Evolutionary conservation across 2,797 vertebrate species (phyloP), one percentile per base, ranked within the genome.

Genomic region (Pipistrellus pygmaeus): DNA sequence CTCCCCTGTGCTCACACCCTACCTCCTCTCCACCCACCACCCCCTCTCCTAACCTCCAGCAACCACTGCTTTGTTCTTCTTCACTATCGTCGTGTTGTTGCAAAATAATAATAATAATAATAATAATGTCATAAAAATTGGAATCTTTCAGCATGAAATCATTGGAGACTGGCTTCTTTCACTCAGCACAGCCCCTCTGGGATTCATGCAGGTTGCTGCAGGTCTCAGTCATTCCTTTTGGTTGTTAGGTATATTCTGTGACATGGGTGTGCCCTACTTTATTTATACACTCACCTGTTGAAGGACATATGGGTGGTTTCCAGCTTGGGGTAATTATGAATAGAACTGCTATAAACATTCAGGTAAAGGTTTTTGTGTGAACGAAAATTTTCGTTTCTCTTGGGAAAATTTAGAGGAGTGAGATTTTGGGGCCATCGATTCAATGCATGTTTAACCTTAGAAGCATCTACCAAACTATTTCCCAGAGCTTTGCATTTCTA

Each of bases 341-440:
- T 20, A 68, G 64, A 35, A 6, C 46, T 41, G 80, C 66, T 95
- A 1, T 66, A n/a, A 60, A 60, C 23, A 85, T 57, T 94, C 68
- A 48, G 25, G 23, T 72, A 13, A 71, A 95, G 41, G 21, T 71
- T 95, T 81, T 48, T 57, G 9, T 85, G 48, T 72, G 38, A 85
- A 17, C 3, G 10, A 5, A 80, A 14, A 2, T 57, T 48, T 84
- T 72, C 25, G 15, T 72, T 94, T 78, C 25, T 64, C 44, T 88
- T 46, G 78, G 17, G 44, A 69, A 90, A 87, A 66, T 38, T 51
- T 17, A 2, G 27, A 76, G 14, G 46, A 88, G 35, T 51, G 71
- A 51, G 44, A 30, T 78, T 57, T n/a, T 4, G 4, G 64, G 32
- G 12, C 80, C 60, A 15, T n/a, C 11, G 35, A 27, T 89, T 69